These are phyloP conservation scores for Sceliomorpha sp. DNA, from an alignment of 2,888 invertebrate species.

Conservation along the genomic window DNA sequence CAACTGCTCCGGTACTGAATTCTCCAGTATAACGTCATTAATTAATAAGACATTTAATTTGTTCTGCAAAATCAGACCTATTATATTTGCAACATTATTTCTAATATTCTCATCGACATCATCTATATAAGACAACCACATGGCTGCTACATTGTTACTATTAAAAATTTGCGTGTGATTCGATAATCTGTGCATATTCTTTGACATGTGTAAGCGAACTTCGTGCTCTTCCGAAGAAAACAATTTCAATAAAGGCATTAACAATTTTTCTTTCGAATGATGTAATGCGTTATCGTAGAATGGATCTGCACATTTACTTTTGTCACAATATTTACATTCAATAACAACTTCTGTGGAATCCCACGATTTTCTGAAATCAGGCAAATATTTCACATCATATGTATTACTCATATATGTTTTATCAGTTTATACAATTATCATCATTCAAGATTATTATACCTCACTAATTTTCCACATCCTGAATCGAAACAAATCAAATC, in stretches of 20 bases:
- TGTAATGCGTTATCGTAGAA: constrained; percentile 49
- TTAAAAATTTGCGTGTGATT: constrained; percentile 80
- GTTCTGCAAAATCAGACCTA: constrained; percentile 71
- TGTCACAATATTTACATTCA: constrained; percentile 65
- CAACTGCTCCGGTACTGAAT: constrained; percentile 66
- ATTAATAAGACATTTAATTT: constrained; percentile 73
- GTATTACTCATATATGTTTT: not conserved
- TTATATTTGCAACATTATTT: constrained; percentile 71
- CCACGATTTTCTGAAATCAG: constrained; percentile 54
- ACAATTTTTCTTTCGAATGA: constrained; percentile 61
- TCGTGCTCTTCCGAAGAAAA: constrained; percentile 64
- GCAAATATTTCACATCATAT: too few species aligned
- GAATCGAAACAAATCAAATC: constrained; percentile 71
- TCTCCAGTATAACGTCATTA: constrained; percentile 75
- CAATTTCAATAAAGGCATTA: constrained; percentile 67
- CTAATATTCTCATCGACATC: constrained; percentile 75
- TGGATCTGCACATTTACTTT: constrained; percentile 24
- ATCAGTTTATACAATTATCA: constrained; percentile 1
- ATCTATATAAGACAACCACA: constrained; percentile 78
- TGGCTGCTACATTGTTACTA: constrained; percentile 69
- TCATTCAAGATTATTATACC: constrained; percentile 55
- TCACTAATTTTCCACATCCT: constrained; percentile 61
- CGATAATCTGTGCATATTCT: constrained; percentile 78
- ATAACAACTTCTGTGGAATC: constrained; percentile 56
- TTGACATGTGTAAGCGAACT: constrained; percentile 74